These are phyloP conservation scores for Chamaetylas fuelleborni DNA, from an alignment of 2,113 vertebrate species.

Conservation along the genomic window DNA sequence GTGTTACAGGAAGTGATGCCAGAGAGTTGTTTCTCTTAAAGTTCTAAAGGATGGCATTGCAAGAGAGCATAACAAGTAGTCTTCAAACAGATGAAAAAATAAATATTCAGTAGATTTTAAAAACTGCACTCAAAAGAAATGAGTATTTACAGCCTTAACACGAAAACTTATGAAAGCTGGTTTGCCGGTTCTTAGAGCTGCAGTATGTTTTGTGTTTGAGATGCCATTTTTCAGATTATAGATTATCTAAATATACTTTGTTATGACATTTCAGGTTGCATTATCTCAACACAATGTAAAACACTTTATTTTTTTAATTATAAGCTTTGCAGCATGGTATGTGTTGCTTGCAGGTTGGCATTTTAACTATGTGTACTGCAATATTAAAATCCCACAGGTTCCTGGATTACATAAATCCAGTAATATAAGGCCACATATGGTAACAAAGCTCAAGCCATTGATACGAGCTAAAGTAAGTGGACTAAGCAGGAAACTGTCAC, in stretches of 20 bases:
- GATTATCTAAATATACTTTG: neutral
- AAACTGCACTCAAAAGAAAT: neutral
- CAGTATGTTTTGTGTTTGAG: neutral
- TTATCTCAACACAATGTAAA: neutral
- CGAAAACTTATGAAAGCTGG: neutral
- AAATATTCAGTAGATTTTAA: neutral
- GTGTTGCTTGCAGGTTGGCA: neutral
- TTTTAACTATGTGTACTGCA: neutral
- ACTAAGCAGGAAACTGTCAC: constrained; percentile 76
- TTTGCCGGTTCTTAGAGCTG: neutral
- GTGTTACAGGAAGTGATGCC: neutral
- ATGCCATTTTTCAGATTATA: neutral
- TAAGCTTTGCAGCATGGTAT: neutral
- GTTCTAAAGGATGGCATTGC: neutral
- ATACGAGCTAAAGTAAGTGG: constrained; percentile 86
- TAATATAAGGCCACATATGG: constrained; percentile 33
- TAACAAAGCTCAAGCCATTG: constrained; percentile 68
- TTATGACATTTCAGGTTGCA: neutral
- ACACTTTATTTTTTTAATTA: neutral
- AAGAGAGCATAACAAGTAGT: neutral
- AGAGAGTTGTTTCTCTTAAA: neutral
- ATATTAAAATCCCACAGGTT: constrained; percentile 70
- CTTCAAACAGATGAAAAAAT: neutral
- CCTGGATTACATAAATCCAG: constrained; percentile 77
- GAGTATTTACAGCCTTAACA: neutral